These are phyloP conservation scores for Catostomus latipinnis DNA, from an alignment of 2,797 vertebrate species.

Conservation along the genomic window DNA sequence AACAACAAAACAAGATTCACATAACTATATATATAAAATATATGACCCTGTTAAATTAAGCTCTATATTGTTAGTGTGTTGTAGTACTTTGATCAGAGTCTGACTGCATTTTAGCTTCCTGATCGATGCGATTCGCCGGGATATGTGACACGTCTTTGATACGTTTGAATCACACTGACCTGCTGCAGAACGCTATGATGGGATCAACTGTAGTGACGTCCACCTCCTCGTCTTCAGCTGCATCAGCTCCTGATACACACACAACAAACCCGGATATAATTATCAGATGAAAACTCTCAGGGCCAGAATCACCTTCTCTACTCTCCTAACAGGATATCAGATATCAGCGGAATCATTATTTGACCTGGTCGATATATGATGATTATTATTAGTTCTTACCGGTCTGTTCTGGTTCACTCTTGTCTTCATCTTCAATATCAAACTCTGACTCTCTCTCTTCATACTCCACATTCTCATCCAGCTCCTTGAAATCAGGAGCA, in stretches of 20 bases:
- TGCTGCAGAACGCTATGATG: constrained; percentile 97
- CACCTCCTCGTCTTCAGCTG: constrained; percentile 96
- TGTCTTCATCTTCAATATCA: constrained; percentile 98
- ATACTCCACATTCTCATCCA: constrained; percentile 98
- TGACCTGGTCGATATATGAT: not conserved
- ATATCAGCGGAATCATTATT: too few relatives aligned
- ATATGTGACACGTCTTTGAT: not conserved
- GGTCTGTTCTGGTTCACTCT: constrained; percentile 96
- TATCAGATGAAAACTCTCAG: not conserved
- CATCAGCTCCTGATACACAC: constrained; percentile 85
- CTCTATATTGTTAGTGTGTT: too few relatives aligned
- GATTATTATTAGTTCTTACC: constrained; percentile 71
- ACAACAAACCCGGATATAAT: constrained; percentile 13
- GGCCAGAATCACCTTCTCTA: too few relatives aligned
- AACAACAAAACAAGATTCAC: too few relatives aligned
- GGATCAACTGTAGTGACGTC: constrained; percentile 96
- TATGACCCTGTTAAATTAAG: too few relatives aligned
- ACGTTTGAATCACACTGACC: constrained; percentile 73
- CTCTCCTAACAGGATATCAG: too few relatives aligned
- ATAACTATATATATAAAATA: too few relatives aligned
- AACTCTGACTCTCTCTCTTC: constrained; percentile 97
- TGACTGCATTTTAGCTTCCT: too few relatives aligned
- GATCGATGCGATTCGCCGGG: too few relatives aligned
- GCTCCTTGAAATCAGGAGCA: constrained; percentile 96
- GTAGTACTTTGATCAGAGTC: too few relatives aligned